These are phyloP conservation scores for Drosophila rubida DNA, from an alignment of 2,888 invertebrate genomes.

Conservation along the genomic window DNA sequence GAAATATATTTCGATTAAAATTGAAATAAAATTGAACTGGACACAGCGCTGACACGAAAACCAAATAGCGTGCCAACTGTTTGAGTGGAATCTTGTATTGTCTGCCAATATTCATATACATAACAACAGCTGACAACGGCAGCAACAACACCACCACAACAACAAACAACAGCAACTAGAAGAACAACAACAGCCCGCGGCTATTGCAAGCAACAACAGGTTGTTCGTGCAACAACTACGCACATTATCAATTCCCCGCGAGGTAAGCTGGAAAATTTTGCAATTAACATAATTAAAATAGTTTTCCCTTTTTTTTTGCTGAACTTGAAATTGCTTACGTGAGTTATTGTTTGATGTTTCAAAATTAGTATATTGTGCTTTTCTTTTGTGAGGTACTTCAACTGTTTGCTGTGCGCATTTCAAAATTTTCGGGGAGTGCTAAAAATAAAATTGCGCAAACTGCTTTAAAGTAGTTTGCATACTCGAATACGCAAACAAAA, in stretches of 20 bases:
- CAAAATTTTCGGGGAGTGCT: not conserved
- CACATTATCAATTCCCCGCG: constrained; percentile 11
- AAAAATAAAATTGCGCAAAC: constrained; percentile 28
- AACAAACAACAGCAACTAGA: constrained; percentile 3
- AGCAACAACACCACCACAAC: constrained; percentile 17
- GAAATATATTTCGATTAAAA: constrained; percentile 75
- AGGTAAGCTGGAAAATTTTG: constrained; percentile 32
- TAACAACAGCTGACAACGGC: constrained; percentile 12
- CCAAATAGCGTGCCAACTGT: constrained; percentile 67
- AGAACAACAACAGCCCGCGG: constrained; percentile 4
- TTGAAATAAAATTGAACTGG: constrained; percentile 77
- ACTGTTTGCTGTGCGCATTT: constrained; percentile 5
- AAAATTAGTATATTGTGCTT: constrained; percentile 7
- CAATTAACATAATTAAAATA: constrained; percentile 17
- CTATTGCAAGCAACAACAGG: constrained; percentile 66
- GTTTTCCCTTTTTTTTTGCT: not conserved
- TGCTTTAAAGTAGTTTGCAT: constrained; percentile 35
- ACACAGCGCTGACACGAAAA: constrained; percentile 70
- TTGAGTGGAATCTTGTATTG: constrained; percentile 46
- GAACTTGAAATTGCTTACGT: constrained; percentile 14
- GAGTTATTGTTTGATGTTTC: constrained; percentile 5
- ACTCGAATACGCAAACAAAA: not conserved
- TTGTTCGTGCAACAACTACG: constrained; percentile 34
- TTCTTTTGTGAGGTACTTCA: constrained; percentile 26
- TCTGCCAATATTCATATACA: constrained; percentile 42